Conservation (phyloP, 2,888 invertebrate species). For the Molorchus minor region DNA sequence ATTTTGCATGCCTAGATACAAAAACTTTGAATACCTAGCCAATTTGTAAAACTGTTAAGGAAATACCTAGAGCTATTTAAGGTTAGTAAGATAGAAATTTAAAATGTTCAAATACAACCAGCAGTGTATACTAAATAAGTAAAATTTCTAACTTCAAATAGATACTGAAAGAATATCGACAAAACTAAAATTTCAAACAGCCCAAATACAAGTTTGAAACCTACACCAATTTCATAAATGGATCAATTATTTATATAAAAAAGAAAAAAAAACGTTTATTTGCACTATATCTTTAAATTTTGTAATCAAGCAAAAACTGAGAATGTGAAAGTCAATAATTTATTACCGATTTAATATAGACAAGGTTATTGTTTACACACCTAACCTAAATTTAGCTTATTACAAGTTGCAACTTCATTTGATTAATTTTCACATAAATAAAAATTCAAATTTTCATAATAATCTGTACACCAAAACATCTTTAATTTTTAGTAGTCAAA, state of each 20-base stretch:
- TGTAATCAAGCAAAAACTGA: slow-evolving; percentile 8
- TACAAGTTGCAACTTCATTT: not conserved
- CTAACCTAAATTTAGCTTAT: slow-evolving; percentile 31
- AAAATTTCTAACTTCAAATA: slow-evolving; percentile 27
- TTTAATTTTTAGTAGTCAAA: slow-evolving; percentile 27
- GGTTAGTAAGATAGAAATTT: slow-evolving; percentile 24
- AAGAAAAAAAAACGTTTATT: too few species aligned
- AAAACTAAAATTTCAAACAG: slow-evolving; percentile 36
- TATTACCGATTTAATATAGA: slow-evolving; percentile 7
- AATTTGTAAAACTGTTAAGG: too few species aligned
- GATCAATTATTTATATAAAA: not conserved
- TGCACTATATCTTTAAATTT: too few species aligned
- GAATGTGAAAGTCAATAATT: slow-evolving; percentile 18
- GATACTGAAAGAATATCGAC: slow-evolving; percentile 39
- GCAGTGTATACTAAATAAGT: slow-evolving; percentile 48
- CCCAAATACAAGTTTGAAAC: slow-evolving; percentile 35
- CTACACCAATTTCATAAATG: not conserved
- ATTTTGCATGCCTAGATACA: too few species aligned
- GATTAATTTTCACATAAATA: too few species aligned
- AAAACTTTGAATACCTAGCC: too few species aligned
- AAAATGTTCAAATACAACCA: slow-evolving; percentile 44
- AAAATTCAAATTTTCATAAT: slow-evolving; percentile 1
- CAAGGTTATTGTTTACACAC: slow-evolving; percentile 36
- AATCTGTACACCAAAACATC: not conserved
- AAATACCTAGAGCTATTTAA: too few species aligned